Percentiles rank a stretch among this genome's conserved stretches.
Conservation (phyloP, 2,888 invertebrate species). For the Temnothorax unifasciatus region DNA sequence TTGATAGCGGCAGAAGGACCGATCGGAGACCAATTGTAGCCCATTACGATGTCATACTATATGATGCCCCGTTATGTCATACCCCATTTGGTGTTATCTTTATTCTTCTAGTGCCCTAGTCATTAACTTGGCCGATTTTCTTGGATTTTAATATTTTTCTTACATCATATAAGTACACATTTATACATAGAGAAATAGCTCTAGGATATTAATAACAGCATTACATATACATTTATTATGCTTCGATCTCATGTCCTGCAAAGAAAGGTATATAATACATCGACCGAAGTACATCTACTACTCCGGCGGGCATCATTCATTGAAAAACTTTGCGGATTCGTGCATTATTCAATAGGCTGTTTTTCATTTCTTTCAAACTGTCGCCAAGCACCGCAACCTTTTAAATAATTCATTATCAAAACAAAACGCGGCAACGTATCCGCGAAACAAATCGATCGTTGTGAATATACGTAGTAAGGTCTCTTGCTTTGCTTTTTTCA, state of each 20-base stretch:
- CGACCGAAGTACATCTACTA: slow-evolving; percentile 19
- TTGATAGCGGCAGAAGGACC: neutral
- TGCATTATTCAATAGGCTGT: slow-evolving; percentile 69
- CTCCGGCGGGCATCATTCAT: slow-evolving; percentile 46
- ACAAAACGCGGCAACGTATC: slow-evolving; percentile 50
- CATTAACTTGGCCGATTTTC: neutral
- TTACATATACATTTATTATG: neutral
- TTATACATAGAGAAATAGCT: neutral
- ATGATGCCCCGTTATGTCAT: neutral
- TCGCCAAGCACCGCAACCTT: slow-evolving; percentile 58
- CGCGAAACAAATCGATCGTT: slow-evolving; percentile 57
- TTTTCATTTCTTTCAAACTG: slow-evolving; percentile 64
- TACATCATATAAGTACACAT: neutral
- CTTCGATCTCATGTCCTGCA: neutral
- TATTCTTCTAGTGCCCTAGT: neutral
- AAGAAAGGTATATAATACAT: neutral
- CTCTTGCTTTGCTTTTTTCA: neutral
- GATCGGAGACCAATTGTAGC: neutral
- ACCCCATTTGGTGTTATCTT: neutral
- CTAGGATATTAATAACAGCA: neutral
- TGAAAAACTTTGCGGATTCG: slow-evolving; percentile 46
- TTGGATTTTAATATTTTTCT: slow-evolving; percentile 11
- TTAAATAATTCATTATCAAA: slow-evolving; percentile 72
- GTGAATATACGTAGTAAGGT: neutral
- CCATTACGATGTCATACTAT: neutral